phyloP scores from a whole-genome alignment of 2,888 invertebrate species.

The Oscheius sp. region DNA sequence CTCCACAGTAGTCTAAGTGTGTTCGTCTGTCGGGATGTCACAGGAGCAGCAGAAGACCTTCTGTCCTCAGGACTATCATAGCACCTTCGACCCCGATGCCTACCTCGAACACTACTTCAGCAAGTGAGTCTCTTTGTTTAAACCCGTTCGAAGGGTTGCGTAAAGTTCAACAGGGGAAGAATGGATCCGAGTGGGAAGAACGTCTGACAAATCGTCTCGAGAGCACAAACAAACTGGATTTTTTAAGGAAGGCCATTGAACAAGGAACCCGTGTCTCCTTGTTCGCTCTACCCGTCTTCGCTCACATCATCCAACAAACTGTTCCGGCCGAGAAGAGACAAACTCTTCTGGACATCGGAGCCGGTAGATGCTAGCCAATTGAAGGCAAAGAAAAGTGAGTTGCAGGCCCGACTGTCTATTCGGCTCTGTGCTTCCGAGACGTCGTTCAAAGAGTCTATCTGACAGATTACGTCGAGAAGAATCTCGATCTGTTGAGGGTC shows the following conservation, averaged over 20 bases:
- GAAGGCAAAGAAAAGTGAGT: not conserved
- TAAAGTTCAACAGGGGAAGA: not conserved
- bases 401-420: slow-evolving; percentile 67
- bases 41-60: slow-evolving; percentile 12
- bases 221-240: slow-evolving; percentile 1
- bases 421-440: slow-evolving; percentile 68
- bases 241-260: slow-evolving; percentile 61
- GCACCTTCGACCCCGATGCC: slow-evolving; percentile 65
- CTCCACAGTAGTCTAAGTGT: too few species aligned
- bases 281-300: slow-evolving; percentile 69
- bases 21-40: not conserved
- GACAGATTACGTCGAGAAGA: slow-evolving; percentile 63
- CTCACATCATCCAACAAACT: slow-evolving; percentile 57
- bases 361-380: slow-evolving; percentile 17
- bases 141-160: too few species aligned
- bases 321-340: slow-evolving; percentile 52
- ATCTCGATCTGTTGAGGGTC: slow-evolving; percentile 57
- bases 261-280: slow-evolving; percentile 67
- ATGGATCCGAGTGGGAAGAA: not conserved
- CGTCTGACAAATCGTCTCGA: slow-evolving; percentile 1
- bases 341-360: slow-evolving; percentile 64
- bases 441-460: slow-evolving; percentile 61
- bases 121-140: slow-evolving; percentile 53
- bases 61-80: slow-evolving; percentile 62
- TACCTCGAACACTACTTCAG: slow-evolving; percentile 69